Percentiles rank a stretch among this genome's conserved stretches.
Conservation (phyloP, 2,888 invertebrate genomes). For the Eledona agricola region DNA sequence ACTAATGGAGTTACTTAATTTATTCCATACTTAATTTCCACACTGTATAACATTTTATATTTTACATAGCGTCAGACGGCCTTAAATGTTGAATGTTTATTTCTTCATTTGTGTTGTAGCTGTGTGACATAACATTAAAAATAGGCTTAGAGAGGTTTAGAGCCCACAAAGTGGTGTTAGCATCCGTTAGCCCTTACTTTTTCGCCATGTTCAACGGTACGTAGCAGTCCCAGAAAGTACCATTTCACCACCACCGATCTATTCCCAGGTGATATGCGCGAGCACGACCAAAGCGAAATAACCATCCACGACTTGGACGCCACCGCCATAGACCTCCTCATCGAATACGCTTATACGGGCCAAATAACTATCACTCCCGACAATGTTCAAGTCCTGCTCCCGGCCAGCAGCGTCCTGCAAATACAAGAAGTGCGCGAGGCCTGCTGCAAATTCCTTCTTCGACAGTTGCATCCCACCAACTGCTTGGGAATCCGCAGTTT, state of each 20-base stretch:
- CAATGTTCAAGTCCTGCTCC: slow-evolving; percentile 67
- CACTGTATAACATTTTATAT: too few species aligned
- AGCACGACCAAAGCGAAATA: slow-evolving; percentile 67
- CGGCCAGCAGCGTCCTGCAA: slow-evolving; percentile 78
- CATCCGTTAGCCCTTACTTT: slow-evolving; percentile 80
- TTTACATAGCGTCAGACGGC: too few species aligned
- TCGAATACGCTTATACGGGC: slow-evolving; percentile 81
- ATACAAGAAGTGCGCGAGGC: slow-evolving; percentile 75
- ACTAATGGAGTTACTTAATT: too few species aligned
- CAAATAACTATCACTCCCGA: slow-evolving; percentile 68
- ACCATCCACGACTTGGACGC: slow-evolving; percentile 69
- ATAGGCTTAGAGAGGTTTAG: slow-evolving; percentile 73
- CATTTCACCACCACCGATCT: slow-evolving; percentile 6
- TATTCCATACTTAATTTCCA: too few species aligned
- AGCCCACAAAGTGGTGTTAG: slow-evolving; percentile 78
- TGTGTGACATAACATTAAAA: slow-evolving; percentile 74
- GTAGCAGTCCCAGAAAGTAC: not conserved
- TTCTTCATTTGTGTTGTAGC: slow-evolving; percentile 63
- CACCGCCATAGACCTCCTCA: slow-evolving; percentile 71
- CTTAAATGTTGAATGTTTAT: slow-evolving; percentile 28
- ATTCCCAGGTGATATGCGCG: slow-evolving; percentile 69
- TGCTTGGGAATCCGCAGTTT: slow-evolving; percentile 81
- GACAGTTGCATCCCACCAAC: slow-evolving; percentile 79
- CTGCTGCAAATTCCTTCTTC: slow-evolving; percentile 77
- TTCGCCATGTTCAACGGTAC: slow-evolving; percentile 78